Evolutionary conservation across 2,888 invertebrate genomes (phyloP), one percentile per base, ranked within the genome.

Genomic region (Seira sanloemensis): DNA sequence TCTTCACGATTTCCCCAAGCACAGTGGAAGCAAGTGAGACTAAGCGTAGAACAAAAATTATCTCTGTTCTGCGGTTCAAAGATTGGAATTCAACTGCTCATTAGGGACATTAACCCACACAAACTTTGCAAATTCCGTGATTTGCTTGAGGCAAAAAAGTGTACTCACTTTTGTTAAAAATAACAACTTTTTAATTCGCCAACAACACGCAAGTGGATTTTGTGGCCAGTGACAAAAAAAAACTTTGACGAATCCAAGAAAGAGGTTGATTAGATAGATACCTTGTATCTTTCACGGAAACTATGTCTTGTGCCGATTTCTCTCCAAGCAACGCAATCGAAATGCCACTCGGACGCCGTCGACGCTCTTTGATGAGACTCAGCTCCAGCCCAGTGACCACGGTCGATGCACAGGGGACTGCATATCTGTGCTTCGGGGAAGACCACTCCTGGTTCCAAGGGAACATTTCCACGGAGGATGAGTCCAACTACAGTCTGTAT

Each of bases 401-500:
- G 68, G 88, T 90, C 18, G 89, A 90, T 68, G 89, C 89, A 4
- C 79, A 87, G 19, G 90, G 90, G 18, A 68, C 85, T 0, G 90
- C 90, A 0, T 89, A 89, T 71, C 87, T 90, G 54, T 90, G 90
- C 72, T 90, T 90, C 74, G 86, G 89, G 27, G 88, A 88, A 37
- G 89, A 90, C 65, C 88, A 89, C 27, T 86, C 89, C 25, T 90
- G 90, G 89, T 90, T 90, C 75, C 90, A 90, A 84, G 90, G 90
- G 7, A 89, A 88, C 62, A 88, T 90, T 24, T 82, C 86, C 18
- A 87, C 89, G 4, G 88, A 89, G 9, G 90, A 90, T 72, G 89
- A 90, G 24, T 89, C 89, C 19, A 88, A 89, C 77, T 90, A 90
- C 86, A 89, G 88, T 23, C 71, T 90, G 24, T 87, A 85, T 27